Conservation (phyloP, 2,888 invertebrate species). For the Tetrapedia diversipes region DNA sequence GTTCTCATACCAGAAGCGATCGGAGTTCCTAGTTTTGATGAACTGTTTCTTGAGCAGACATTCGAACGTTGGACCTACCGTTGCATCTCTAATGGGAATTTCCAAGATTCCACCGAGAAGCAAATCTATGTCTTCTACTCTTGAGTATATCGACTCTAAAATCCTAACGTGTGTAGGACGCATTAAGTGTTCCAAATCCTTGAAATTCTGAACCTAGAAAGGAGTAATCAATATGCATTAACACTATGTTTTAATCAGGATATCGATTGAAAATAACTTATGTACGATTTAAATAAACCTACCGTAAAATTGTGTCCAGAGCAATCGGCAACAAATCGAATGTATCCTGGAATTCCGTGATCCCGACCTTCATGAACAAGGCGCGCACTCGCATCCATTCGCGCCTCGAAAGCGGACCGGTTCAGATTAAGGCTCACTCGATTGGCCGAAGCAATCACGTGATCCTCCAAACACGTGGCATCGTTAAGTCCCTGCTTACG, state of each 20-base stretch:
- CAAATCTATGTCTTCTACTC: constrained; percentile 91
- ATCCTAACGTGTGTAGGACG: constrained; percentile 61
- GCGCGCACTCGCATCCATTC: constrained; percentile 79
- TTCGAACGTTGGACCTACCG: constrained; percentile 94
- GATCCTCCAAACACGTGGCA: constrained; percentile 83
- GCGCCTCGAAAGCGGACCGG: constrained; percentile 71
- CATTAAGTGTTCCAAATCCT: constrained; percentile 71
- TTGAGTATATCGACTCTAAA: constrained; percentile 82
- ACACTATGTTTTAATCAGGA: too few species aligned
- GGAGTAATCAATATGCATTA: too few species aligned
- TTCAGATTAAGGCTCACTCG: constrained; percentile 85
- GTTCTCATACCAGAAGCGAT: constrained; percentile 98
- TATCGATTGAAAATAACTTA: too few species aligned
- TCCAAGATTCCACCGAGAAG: constrained; percentile 93
- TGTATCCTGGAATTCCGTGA: constrained; percentile 91
- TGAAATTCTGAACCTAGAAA: constrained; percentile 71
- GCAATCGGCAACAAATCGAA: constrained; percentile 87
- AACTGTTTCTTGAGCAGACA: constrained; percentile 94
- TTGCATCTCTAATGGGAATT: constrained; percentile 89
- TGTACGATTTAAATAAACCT: constrained; percentile 4
- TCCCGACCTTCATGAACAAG: constrained; percentile 88
- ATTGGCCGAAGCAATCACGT: constrained; percentile 87
- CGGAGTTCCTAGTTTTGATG: constrained; percentile 91
- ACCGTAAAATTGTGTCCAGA: constrained; percentile 69
- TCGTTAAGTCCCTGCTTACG: constrained; percentile 86